phyloP scores from a whole-genome alignment of 2,797 vertebrate genomes.

The Pseudocheirus occidentalis region DNA sequence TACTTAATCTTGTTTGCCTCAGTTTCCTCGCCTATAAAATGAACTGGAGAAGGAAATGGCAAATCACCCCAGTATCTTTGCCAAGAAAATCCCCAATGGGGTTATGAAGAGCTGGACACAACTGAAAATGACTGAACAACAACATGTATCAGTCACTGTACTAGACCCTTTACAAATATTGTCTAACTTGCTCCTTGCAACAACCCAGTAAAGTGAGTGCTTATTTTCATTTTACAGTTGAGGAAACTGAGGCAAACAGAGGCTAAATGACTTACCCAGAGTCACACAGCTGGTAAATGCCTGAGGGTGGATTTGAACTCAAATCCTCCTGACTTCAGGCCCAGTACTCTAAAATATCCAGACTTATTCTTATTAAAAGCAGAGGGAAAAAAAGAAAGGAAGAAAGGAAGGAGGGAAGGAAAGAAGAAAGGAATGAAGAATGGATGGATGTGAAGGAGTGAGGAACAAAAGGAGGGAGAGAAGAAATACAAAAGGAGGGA shows the following conservation, averaged over 20 bases:
- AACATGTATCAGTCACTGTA: background rate
- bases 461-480: too few species aligned
- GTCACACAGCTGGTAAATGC: too few species aligned
- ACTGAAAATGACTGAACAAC: background rate
- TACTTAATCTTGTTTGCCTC: background rate
- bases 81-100: background rate
- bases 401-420: background rate
- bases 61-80: background rate
- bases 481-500: too few species aligned
- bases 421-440: background rate
- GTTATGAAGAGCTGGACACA: background rate
- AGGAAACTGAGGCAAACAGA: background rate
- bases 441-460: too few species aligned
- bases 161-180: background rate
- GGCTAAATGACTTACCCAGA: too few species aligned
- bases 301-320: too few species aligned
- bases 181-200: background rate
- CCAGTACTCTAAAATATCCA: too few species aligned
- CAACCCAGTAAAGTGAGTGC: background rate
- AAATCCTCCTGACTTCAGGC: too few species aligned
- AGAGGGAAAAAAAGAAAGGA: background rate
- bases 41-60: background rate
- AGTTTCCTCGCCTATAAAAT: background rate
- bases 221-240: background rate
- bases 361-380: too few species aligned